These are phyloP conservation scores for Lordiphosa collinella DNA, from an alignment of 1,140 invertebrate genomes.

Conservation along the genomic window DNA sequence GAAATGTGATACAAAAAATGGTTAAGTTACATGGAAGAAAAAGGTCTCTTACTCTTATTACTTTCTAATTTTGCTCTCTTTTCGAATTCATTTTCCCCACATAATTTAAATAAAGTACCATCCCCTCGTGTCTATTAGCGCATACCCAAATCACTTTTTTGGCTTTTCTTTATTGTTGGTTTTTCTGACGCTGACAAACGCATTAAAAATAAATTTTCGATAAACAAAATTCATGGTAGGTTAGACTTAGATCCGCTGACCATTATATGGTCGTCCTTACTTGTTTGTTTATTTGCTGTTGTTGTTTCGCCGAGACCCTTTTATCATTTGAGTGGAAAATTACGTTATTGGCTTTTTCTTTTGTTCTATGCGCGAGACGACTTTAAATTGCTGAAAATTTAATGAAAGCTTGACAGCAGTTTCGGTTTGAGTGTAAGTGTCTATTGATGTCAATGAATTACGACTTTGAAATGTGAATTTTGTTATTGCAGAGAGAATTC, in stretches of 20 bases:
- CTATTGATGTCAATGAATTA: constrained; percentile 1
- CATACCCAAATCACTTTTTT: constrained; percentile 45
- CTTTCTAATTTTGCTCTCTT: too few relatives aligned
- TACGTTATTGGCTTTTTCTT: constrained; percentile 53
- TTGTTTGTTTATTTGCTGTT: constrained; percentile 10
- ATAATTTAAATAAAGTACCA: not conserved
- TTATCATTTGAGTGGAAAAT: constrained; percentile 73
- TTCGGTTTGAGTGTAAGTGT: not conserved
- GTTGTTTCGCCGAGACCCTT: constrained; percentile 28
- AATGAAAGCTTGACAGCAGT: constrained; percentile 10
- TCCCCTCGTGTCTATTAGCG: constrained; percentile 14
- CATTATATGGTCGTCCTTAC: not conserved
- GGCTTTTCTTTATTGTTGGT: constrained; percentile 5
- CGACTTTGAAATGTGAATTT: not conserved
- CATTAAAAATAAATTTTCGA: constrained; percentile 63
- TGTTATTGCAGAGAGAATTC: not conserved
- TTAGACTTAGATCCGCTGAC: constrained; percentile 4
- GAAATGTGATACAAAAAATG: not conserved
- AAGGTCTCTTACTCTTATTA: too few relatives aligned
- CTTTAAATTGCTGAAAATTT: constrained; percentile 27
- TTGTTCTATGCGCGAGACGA: constrained; percentile 23
- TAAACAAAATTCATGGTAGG: constrained; percentile 31
- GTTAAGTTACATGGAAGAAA: not conserved
- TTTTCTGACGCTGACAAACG: constrained; percentile 44
- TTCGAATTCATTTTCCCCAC: too few relatives aligned